These are phyloP conservation scores for Drosophila greeni DNA, from an alignment of 2,888 invertebrate species.

Conservation along the genomic window DNA sequence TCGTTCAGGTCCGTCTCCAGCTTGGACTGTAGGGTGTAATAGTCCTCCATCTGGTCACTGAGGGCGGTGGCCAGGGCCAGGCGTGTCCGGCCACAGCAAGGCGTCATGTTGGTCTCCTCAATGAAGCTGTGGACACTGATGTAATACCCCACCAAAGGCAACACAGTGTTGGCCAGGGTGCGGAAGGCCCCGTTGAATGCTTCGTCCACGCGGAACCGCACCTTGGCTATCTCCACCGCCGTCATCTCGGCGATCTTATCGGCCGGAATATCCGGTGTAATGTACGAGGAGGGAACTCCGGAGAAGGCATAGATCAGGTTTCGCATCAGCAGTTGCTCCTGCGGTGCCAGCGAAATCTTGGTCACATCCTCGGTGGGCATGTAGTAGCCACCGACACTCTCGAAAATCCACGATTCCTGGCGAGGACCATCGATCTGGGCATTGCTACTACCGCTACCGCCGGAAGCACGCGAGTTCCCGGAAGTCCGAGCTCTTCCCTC, in stretches of 20 bases:
- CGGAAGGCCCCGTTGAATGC: slow-evolving; percentile 47
- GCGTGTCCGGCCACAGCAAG: slow-evolving; percentile 20
- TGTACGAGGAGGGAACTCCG: slow-evolving; percentile 57
- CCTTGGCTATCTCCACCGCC: slow-evolving; percentile 38
- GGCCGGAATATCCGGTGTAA: slow-evolving; percentile 42
- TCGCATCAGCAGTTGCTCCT: slow-evolving; percentile 53
- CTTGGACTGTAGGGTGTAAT: slow-evolving; percentile 46
- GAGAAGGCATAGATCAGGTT: slow-evolving; percentile 63
- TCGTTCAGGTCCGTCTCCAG: slow-evolving; percentile 50
- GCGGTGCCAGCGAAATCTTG: slow-evolving; percentile 37
- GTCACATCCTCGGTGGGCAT: slow-evolving; percentile 49
- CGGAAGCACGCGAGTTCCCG: neutral
- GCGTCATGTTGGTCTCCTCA: slow-evolving; percentile 48
- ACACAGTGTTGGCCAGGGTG: slow-evolving; percentile 45
- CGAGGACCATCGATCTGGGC: neutral
- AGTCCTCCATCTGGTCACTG: slow-evolving; percentile 37
- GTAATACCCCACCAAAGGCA: slow-evolving; percentile 54
- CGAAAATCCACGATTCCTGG: slow-evolving; percentile 49
- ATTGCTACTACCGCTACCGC: neutral
- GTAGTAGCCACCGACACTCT: slow-evolving; percentile 55
- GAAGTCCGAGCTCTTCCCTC: neutral
- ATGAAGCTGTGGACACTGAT: slow-evolving; percentile 59
- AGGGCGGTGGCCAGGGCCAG: slow-evolving; percentile 41
- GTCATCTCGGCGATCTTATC: slow-evolving; percentile 36
- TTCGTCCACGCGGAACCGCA: slow-evolving; percentile 57